Percentiles rank a stretch among this genome's conserved stretches.
Conservation (phyloP, 1,140 invertebrate genomes). For the Propsilocerus akamusi region DNA sequence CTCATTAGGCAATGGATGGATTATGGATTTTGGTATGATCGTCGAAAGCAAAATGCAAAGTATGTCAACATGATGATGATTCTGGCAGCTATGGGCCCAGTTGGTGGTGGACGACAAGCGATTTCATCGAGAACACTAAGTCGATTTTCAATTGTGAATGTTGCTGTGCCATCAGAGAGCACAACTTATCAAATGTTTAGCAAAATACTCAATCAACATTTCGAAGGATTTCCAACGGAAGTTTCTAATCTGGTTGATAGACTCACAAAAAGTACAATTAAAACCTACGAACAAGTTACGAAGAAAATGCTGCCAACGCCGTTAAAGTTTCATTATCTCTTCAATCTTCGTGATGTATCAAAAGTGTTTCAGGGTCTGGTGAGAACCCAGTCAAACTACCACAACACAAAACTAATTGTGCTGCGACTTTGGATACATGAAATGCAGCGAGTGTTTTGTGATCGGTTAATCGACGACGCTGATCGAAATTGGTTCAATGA, state of each 20-base stretch:
- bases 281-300: slow-evolving; percentile 50
- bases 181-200: slow-evolving; percentile 65
- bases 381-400: slow-evolving; percentile 49
- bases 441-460: slow-evolving; percentile 61
- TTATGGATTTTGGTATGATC: slow-evolving; percentile 73
- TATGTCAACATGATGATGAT: slow-evolving; percentile 59
- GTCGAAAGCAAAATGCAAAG: slow-evolving; percentile 49
- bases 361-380: slow-evolving; percentile 56
- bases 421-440: slow-evolving; percentile 70
- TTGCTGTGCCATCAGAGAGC: slow-evolving; percentile 57
- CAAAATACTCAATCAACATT: slow-evolving; percentile 62
- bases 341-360: slow-evolving; percentile 73
- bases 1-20: slow-evolving; percentile 68
- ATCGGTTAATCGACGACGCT: slow-evolving; percentile 56
- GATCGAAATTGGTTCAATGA: slow-evolving; percentile 57
- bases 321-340: slow-evolving; percentile 73
- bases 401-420: slow-evolving; percentile 46
- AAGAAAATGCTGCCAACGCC: slow-evolving; percentile 63
- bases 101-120: slow-evolving; percentile 57
- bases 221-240: slow-evolving; percentile 55
- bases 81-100: slow-evolving; percentile 58
- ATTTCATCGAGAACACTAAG: slow-evolving; percentile 57
- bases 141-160: slow-evolving; percentile 62
- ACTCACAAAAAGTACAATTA: slow-evolving; percentile 38
- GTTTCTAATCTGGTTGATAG: slow-evolving; percentile 43